Percentiles rank a stretch among this genome's conserved stretches.
Conservation (phyloP, 1,140 invertebrate species). For the Panulirus ornatus region DNA sequence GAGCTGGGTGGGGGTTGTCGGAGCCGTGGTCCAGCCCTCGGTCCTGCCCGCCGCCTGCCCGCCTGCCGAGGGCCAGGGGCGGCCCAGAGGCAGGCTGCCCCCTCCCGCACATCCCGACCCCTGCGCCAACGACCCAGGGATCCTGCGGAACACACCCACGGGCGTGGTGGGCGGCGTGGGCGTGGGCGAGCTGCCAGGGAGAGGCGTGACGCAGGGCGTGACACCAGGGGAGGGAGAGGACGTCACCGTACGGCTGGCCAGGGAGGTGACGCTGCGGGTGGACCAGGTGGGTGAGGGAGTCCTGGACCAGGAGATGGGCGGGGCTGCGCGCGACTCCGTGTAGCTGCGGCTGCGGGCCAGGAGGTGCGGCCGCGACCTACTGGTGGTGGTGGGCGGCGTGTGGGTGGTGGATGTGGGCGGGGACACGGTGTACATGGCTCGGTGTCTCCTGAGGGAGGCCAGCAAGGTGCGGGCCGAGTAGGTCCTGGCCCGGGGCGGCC, state of each 20-base stretch:
- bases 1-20: neutral
- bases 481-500: neutral
- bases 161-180: constrained; percentile 31
- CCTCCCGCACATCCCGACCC: neutral
- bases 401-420: constrained; percentile 9
- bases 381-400: neutral
- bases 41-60: too few species aligned
- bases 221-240: neutral
- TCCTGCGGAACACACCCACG: too few species aligned
- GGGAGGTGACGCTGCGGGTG: neutral
- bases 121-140: neutral
- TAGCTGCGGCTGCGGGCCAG: constrained; percentile 44
- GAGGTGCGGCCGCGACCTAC: neutral
- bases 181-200: neutral
- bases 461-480: constrained; percentile 25
- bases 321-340: constrained; percentile 15
- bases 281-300: constrained; percentile 45
- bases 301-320: constrained; percentile 13
- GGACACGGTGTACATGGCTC: constrained; percentile 51
- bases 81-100: neutral
- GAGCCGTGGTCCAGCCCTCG: neutral
- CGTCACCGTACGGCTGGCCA: neutral
- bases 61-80: neutral
- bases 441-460: constrained; percentile 46
- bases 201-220: neutral